Evolutionary conservation across 2,113 vertebrate species (phyloP).

Genomic region (Nothobranchius kuhntae): DNA sequence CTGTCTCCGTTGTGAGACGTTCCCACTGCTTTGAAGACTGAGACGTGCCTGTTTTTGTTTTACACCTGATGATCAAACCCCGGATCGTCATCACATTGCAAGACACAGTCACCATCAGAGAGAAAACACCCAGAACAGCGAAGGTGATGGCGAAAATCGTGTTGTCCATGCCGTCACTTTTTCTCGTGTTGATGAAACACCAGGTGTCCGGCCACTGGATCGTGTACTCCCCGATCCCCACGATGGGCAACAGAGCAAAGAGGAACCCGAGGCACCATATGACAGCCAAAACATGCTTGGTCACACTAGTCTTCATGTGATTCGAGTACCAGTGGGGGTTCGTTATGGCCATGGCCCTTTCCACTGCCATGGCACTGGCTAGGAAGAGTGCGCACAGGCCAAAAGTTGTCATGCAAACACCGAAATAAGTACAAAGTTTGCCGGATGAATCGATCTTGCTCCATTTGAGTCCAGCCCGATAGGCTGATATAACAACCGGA

Average conservation of each 20-base stretch:
- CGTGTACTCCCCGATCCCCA: slow-evolving; percentile 85
- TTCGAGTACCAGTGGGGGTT: slow-evolving; percentile 93
- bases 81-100: slow-evolving; percentile 92
- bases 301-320: slow-evolving; percentile 87
- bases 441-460: slow-evolving; percentile 83
- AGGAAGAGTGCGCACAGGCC: slow-evolving; percentile 92
- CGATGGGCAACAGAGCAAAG: slow-evolving; percentile 88
- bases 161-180: slow-evolving; percentile 69
- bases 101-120: slow-evolving; percentile 84
- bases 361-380: slow-evolving; percentile 92
- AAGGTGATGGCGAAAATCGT: slow-evolving; percentile 87
- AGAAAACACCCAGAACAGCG: slow-evolving; percentile 85
- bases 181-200: slow-evolving; percentile 90
- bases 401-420: slow-evolving; percentile 92
- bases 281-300: slow-evolving; percentile 78
- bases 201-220: slow-evolving; percentile 96
- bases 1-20: slow-evolving; percentile 89
- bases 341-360: slow-evolving; percentile 89
- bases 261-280: slow-evolving; percentile 82
- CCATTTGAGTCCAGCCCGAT: slow-evolving; percentile 84
- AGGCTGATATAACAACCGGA: slow-evolving; percentile 93
- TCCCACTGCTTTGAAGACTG: slow-evolving; percentile 88
- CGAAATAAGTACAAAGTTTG: slow-evolving; percentile 89
- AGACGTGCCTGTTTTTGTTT: slow-evolving; percentile 75
- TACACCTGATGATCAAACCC: slow-evolving; percentile 86